Evolutionary conservation across 2,113 vertebrate species (phyloP), one percentile per base, ranked within the genome.

Genomic region (Callopanchax toddi): DNA sequence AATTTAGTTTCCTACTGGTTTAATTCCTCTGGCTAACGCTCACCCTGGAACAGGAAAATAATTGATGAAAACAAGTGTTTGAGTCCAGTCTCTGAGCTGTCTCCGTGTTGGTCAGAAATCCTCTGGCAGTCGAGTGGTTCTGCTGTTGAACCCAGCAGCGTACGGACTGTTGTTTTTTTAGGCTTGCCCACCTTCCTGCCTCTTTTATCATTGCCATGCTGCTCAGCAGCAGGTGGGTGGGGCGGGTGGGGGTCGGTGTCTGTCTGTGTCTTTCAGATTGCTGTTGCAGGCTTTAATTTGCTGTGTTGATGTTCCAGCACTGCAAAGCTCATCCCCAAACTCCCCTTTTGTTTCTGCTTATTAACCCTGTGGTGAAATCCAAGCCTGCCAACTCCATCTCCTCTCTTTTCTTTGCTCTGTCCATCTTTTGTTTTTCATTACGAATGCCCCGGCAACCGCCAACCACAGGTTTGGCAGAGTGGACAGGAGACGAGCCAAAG

Each of bases 261-360:
- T 21, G 46, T 52, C 81, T 71, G 78, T 82, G 76, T 65, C 71
- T 44, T 73, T 74, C 68, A 82, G 58, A 75, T 80, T 72, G 57
- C 60, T 54, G 74, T 17, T 52, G 76, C 52, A 55, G 65, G 56
- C 51, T 85, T 77, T 79, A 78, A 73, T 74, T 70, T 26, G 37
- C 48, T 74, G 59, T 77, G 75, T 79, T 79, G 69, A 76, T 74
- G 82, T 77, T 82, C 80, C 82, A 82, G 60, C 48, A 4, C 58
- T 17, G 59, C 37, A 4, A 15, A 62, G 68, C 78, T 86, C 78
- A 72, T 81, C 67, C 40, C 50, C 55, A 6, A 74, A 63, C 71
- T 63, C 51, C 21, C 21, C 78, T 76, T 83, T 87, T 86, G 79
- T 87, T 78, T 89, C 74, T 46, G 63, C 44, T 81, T 82, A 83